These are phyloP conservation scores for Hemaris fuciformis DNA, from an alignment of 2,888 invertebrate species.

Conservation along the genomic window DNA sequence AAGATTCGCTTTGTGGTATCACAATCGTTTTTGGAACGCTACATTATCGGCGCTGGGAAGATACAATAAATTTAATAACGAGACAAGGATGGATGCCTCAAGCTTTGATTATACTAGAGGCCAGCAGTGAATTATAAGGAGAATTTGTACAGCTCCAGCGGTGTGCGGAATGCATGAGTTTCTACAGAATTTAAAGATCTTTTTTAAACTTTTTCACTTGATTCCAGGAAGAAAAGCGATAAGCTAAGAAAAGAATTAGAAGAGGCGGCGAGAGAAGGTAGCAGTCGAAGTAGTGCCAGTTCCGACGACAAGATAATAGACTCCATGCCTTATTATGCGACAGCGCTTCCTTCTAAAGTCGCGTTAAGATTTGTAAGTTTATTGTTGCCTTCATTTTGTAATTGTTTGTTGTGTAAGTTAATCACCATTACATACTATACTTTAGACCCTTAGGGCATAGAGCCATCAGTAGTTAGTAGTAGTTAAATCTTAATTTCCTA, in stretches of 20 bases:
- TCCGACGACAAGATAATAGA: conserved; percentile 68
- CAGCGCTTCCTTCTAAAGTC: conserved; percentile 85
- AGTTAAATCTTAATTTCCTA: too few species aligned
- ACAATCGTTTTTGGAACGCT: background rate
- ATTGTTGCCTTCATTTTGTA: background rate
- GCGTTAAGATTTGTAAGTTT: conserved; percentile 87
- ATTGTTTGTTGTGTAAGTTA: conserved; percentile 8
- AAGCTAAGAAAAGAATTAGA: conserved; percentile 94
- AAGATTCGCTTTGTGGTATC: background rate
- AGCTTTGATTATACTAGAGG: background rate
- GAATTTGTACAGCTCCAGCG: background rate
- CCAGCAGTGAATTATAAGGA: background rate
- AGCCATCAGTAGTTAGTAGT: too few species aligned
- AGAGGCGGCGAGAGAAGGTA: conserved; percentile 91
- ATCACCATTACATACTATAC: too few species aligned
- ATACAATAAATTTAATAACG: background rate
- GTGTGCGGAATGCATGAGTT: conserved; percentile 10
- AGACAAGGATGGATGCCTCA: background rate
- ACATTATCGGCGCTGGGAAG: background rate
- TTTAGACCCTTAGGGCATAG: too few species aligned
- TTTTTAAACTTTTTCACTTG: conserved; percentile 15
- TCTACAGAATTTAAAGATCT: background rate
- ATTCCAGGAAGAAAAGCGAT: conserved; percentile 91
- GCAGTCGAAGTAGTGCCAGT: conserved; percentile 65
- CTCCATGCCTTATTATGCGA: conserved; percentile 68